phyloP scores from a whole-genome alignment of 2,113 vertebrate genomes.

The Nothocercus nigrocapillus region DNA sequence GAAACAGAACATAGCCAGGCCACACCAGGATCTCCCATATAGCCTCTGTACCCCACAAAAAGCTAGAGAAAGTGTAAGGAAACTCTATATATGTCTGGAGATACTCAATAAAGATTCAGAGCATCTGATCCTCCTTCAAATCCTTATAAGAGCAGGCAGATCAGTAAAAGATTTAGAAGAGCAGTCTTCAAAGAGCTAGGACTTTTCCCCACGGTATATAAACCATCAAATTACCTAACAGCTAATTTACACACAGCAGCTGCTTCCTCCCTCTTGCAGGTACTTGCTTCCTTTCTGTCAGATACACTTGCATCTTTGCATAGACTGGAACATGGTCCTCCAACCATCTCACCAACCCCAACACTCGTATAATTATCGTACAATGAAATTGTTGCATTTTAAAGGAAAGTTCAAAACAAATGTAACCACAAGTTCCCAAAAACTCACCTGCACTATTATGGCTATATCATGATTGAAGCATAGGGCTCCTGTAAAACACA shows the following conservation, averaged over 20 bases:
- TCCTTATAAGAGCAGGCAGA: not conserved
- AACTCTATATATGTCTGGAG: no score
- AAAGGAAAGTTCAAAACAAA: not conserved
- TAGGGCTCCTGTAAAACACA: not conserved
- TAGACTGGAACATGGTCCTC: not conserved
- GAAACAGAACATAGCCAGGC: not conserved
- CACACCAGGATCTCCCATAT: not conserved
- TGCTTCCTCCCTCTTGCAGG: not conserved
- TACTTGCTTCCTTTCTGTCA: not conserved
- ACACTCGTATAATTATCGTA: not conserved
- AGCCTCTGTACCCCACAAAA: not conserved
- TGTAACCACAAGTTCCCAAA: not conserved
- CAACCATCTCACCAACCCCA: not conserved
- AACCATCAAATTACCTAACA: not conserved
- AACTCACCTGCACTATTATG: not conserved
- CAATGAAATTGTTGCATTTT: not conserved
- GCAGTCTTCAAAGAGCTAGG: not conserved
- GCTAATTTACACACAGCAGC: not conserved
- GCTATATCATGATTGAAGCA: not conserved
- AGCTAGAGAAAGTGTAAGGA: not conserved
- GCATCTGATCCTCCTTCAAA: not conserved
- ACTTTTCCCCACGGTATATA: not conserved
- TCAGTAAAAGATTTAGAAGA: not conserved
- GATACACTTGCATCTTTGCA: not conserved
- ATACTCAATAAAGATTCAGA: not conserved